These are phyloP conservation scores for Hypercompe scribonia DNA, from an alignment of 2,888 invertebrate genomes.

Conservation along the genomic window DNA sequence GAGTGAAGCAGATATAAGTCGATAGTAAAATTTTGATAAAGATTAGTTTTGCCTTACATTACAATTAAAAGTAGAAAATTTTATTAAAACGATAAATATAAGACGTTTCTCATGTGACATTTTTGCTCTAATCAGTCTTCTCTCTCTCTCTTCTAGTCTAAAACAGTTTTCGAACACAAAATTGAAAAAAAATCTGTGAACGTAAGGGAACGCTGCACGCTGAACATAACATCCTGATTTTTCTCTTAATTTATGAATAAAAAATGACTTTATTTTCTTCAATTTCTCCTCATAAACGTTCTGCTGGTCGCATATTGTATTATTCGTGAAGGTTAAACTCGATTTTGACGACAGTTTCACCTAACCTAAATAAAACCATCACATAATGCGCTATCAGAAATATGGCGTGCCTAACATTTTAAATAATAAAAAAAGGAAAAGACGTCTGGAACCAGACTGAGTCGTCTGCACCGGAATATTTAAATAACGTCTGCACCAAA, in stretches of 20 bases:
- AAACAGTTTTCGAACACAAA: background rate
- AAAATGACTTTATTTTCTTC: background rate
- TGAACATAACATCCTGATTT: too few relatives aligned
- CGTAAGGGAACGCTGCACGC: too few relatives aligned
- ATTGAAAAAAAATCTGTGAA: too few relatives aligned
- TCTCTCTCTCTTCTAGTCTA: background rate
- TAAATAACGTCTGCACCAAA: slow-evolving; percentile 82
- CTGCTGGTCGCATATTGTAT: background rate
- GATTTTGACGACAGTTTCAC: background rate
- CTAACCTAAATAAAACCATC: background rate
- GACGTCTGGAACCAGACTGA: slow-evolving; percentile 62
- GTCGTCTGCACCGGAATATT: slow-evolving; percentile 71
- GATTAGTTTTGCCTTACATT: slow-evolving; percentile 1
- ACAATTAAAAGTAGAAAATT: background rate
- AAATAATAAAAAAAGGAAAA: slow-evolving; percentile 60
- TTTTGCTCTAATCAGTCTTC: background rate
- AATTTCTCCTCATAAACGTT: background rate
- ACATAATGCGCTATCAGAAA: slow-evolving; percentile 37
- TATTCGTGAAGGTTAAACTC: background rate
- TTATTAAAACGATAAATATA: background rate
- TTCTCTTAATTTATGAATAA: background rate
- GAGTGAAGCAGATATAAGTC: slow-evolving; percentile 34
- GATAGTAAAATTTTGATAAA: slow-evolving; percentile 26
- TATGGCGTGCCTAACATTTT: slow-evolving; percentile 64
- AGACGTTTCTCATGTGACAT: background rate